Evolutionary conservation across 2,797 vertebrate species (phyloP), one percentile per base, ranked within the genome.

Genomic region (Squalus acanthias): DNA sequence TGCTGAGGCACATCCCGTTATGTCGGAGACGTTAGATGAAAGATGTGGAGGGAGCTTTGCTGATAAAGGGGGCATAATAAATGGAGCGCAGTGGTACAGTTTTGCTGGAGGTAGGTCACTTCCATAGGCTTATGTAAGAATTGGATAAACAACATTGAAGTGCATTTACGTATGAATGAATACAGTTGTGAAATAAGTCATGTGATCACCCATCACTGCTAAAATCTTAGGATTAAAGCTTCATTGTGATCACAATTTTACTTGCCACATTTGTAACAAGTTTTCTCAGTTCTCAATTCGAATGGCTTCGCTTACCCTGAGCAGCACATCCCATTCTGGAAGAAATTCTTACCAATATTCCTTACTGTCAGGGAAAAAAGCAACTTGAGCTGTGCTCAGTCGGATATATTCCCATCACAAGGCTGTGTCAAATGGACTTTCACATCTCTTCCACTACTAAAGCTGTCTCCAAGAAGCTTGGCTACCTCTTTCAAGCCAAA

Each of bases 1-100:
- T 0, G 99, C 99, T 0, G 98, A 99, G 0, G 98, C 98, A 20
- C 99, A 99, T 74, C 98, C 98, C 0, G 98, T 99, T 97, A 99
- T 99, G 98, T 98, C 99, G 0, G 98, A 99, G 97, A 98, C 98
- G 33, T 98, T 99, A 1, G 99, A 99, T 0, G 97, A 98, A 4
- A 97, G 99, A 96, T 99, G 99, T 10, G 99, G 99, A 24, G 98
- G 99, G 96, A 98, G 98, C 96, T 99, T 99, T 97, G 98, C 98
- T 96, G 98, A 97, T 76, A 98, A 97, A 0, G 98, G 99, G 57
- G 98, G 99, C 97, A 98, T 99, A 97, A 99, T 99, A 97, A 99
- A 99, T 6, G 99, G 99, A 39, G 99, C 99, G 0, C 97, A 98
- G 97, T 99, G 99, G 99, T 99, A 99, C 98, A 99, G 99, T 97